Evolutionary conservation across 2,888 invertebrate species (phyloP), one percentile per base, ranked within the genome.

Genomic region (Taenaris catops): DNA sequence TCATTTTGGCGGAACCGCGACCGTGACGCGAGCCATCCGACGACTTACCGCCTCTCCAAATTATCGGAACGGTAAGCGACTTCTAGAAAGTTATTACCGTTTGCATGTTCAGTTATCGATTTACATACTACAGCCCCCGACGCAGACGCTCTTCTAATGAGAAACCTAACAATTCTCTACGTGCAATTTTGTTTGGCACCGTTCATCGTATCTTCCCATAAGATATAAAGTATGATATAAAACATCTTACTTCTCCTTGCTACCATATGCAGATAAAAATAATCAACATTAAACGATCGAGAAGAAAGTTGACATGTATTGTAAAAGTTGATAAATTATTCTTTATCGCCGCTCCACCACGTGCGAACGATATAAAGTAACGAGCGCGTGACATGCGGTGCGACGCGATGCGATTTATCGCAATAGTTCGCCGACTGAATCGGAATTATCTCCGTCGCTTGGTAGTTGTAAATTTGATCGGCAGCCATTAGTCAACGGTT

Each of bases 391-490:
- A 23, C 24, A 25, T 3, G 43, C 38, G 34, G 20, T 29, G 35
- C 23, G 26, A 25, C 25, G 33, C 32, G 41, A 25, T 34, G 33
- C 40, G 53, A 58, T 61, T 57, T 57, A 61, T 63, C 41, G 51
- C 44, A 40, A 44, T 46, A 53, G 55, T 54, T 54, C 51, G 49
- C 34, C 20, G 48, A 51, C 45, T 47, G 52, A 54, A 55, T 58
- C 51, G 44, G 46, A 57, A 40, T 40, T 24, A 37, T 50, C 48
- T 49, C 46, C 47, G 53, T 48, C 47, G 52, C 49, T 48, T 49
- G 53, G 50, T 53, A 57, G 58, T 51, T 59, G 61, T 58, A 55
- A 63, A 60, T 53, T 63, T 58, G 63, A 65, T 64, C 58, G 58
- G 43, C 38, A 34, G 48, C 59, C 46, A 63, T 67, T 63, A 61